Percentiles rank a stretch among this genome's conserved stretches.
phyloP scores from a whole-genome alignment of 2,888 invertebrate genomes.

The Drosophila phalerata region DNA sequence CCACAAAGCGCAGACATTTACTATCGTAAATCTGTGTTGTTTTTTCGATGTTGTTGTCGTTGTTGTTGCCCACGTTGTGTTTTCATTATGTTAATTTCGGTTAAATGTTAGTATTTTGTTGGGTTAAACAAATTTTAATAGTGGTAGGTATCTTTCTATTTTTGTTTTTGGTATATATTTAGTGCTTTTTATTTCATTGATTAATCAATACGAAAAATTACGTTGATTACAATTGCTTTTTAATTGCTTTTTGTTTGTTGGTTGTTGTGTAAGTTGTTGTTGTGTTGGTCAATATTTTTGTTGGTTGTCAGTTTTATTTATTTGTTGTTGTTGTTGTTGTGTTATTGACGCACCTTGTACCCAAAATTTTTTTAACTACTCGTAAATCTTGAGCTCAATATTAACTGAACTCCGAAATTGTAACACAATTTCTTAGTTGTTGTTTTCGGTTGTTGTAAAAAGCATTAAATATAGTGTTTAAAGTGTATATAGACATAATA shows the following conservation, averaged over 20 bases:
- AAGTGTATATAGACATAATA: slow-evolving; percentile 26
- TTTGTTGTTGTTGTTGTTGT: slow-evolving; percentile 40
- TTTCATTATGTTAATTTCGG: slow-evolving; percentile 76
- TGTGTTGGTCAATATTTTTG: slow-evolving; percentile 65
- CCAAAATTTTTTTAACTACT: slow-evolving; percentile 53
- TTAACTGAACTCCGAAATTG: slow-evolving; percentile 33
- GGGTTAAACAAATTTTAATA: slow-evolving; percentile 71
- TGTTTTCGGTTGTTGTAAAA: slow-evolving; percentile 44
- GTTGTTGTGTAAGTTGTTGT: slow-evolving; percentile 35
- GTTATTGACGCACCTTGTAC: slow-evolving; percentile 81
- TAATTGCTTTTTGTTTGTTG: slow-evolving; percentile 68
- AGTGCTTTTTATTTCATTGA: slow-evolving; percentile 83
- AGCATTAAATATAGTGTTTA: slow-evolving; percentile 59
- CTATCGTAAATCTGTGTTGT: slow-evolving; percentile 85
- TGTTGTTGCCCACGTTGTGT: slow-evolving; percentile 42
- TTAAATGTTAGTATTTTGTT: slow-evolving; percentile 81
- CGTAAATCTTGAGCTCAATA: slow-evolving; percentile 32
- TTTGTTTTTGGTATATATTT: slow-evolving; percentile 71
- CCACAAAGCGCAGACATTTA: slow-evolving; percentile 85
- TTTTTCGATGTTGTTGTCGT: slow-evolving; percentile 19
- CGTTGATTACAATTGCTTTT: slow-evolving; percentile 72
- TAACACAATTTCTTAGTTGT: slow-evolving; percentile 20
- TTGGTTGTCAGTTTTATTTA: slow-evolving; percentile 39
- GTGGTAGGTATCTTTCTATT: slow-evolving; percentile 27
- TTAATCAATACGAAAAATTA: slow-evolving; percentile 75